These are phyloP conservation scores for Apotomis betuletana DNA, from an alignment of 2,888 invertebrate species.

Conservation along the genomic window DNA sequence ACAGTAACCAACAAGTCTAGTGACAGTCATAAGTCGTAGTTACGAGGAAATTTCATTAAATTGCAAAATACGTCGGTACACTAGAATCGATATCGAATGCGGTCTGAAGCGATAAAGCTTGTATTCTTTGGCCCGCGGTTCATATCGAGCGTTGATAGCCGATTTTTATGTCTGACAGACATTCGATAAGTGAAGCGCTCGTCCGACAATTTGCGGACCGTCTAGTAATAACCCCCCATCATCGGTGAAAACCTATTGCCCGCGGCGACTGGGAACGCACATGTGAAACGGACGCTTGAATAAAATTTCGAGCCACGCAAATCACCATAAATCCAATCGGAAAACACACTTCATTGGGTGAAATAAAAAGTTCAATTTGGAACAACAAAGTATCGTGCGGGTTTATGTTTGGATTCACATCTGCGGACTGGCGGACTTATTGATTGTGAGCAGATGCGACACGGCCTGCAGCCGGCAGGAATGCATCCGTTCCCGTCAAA, in stretches of 20 bases:
- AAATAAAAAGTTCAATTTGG: conserved; percentile 74
- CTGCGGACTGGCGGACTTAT: conserved; percentile 66
- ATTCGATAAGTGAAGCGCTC: conserved; percentile 32
- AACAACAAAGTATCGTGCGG: conserved; percentile 64
- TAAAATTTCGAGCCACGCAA: conserved; percentile 56
- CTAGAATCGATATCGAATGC: conserved; percentile 23
- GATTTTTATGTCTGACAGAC: conserved; percentile 37
- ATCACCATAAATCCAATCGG: conserved; percentile 71
- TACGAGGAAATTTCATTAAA: conserved; percentile 5
- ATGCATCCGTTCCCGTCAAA: conserved; percentile 55
- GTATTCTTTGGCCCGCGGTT: conserved; percentile 30
- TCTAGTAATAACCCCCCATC: conserved; percentile 29
- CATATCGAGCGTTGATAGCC: conserved; percentile 26
- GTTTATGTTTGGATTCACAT: conserved; percentile 64
- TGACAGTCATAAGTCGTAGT: neutral
- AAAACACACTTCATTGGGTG: conserved; percentile 70
- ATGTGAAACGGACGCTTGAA: conserved; percentile 50
- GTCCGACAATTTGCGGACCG: conserved; percentile 25
- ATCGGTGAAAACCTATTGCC: conserved; percentile 22
- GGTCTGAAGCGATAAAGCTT: conserved; percentile 31
- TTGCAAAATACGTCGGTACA: conserved; percentile 23
- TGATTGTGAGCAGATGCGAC: conserved; percentile 60
- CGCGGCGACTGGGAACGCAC: conserved; percentile 46
- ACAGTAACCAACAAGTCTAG: neutral
- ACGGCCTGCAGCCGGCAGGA: conserved; percentile 46